Percentiles rank a stretch among this genome's conserved stretches.
phyloP scores from a whole-genome alignment of 1,140 invertebrate species.

The Acromyrmex charruanus region DNA sequence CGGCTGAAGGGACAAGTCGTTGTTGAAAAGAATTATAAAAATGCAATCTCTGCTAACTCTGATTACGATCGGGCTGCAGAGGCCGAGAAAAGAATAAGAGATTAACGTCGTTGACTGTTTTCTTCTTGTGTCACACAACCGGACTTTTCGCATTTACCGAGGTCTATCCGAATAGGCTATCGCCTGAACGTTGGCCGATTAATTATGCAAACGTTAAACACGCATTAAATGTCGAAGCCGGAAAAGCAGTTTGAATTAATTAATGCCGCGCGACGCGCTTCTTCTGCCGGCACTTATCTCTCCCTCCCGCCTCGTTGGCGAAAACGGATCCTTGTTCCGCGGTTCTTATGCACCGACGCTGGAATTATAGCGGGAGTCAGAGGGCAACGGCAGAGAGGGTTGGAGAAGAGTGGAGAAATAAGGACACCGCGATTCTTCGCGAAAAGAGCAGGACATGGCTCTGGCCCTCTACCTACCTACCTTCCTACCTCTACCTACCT shows the following conservation, averaged over 20 bases:
- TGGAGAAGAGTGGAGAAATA: background rate
- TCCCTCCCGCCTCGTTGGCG: background rate
- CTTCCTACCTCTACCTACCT: background rate
- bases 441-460: slow-evolving; percentile 34
- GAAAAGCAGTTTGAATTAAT: slow-evolving; percentile 67
- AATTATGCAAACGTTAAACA: slow-evolving; percentile 65
- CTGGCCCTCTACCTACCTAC: background rate
- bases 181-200: slow-evolving; percentile 42
- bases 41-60: slow-evolving; percentile 40
- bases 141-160: slow-evolving; percentile 22
- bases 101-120: slow-evolving; percentile 29
- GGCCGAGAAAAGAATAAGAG: background rate
- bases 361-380: slow-evolving; percentile 55
- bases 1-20: slow-evolving; percentile 33
- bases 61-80: background rate
- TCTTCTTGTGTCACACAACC: background rate
- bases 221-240: slow-evolving; percentile 45
- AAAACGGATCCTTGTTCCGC: slow-evolving; percentile 57
- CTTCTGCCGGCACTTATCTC: slow-evolving; percentile 29
- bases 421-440: slow-evolving; percentile 54
- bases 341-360: slow-evolving; percentile 59
- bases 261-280: slow-evolving; percentile 29
- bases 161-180: slow-evolving; percentile 21
- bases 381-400: background rate
- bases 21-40: slow-evolving; percentile 57